Base-by-base conservation (phyloP, 1,140 invertebrate species). In the Oryzaephilus surinamensis region DNA sequence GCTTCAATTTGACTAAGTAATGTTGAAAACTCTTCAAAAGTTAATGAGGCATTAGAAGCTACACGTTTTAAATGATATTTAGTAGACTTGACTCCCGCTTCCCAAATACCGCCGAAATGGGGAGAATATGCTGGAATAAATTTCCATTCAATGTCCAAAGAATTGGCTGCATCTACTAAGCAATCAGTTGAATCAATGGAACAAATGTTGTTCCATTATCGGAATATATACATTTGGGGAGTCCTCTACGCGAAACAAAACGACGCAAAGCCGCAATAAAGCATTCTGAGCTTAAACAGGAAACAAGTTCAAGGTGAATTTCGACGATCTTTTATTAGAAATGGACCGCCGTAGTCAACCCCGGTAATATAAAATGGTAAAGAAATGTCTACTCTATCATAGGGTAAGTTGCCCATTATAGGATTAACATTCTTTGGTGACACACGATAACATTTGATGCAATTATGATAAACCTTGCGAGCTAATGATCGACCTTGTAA, bases 41-140 rank as follows among this genome's bases (percentile, higher is more conserved):
- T n/a, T n/a, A n/a, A n/a, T 4, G 54, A 35, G 0, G 36, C 28
- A 44, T 13, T 39, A 2, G 11, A 21, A 4, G 18, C n/a, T 3
- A 38, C 35, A 5, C 32, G 19, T 24, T 35, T 35, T 20, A 20
- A 33, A 18, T 40, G 38, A 16, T 47, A 43, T 42, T 68, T 69
- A 5, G 56, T 44, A n/a, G 45, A 46, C 47, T 62, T 62, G 0
- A 69, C 54, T 0, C 46, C 57, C 2, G 55, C 46, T 46, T 70
- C 66, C 52, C 62, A 65, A 15, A 64, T 17, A n/a, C 62, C 64
- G 8, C 64, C 64, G 36, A 67, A 62, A 50, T 66, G 58, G 3
- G 61, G 55, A 10, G 58, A 52, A 6, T 27, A 8, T n/a, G 65
- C 54, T 1, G 66, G 64, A 36, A 61, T 65, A 40, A 69, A 65